Evolutionary conservation across 2,113 vertebrate genomes (phyloP).

Genomic region (Ciconia maguari): DNA sequence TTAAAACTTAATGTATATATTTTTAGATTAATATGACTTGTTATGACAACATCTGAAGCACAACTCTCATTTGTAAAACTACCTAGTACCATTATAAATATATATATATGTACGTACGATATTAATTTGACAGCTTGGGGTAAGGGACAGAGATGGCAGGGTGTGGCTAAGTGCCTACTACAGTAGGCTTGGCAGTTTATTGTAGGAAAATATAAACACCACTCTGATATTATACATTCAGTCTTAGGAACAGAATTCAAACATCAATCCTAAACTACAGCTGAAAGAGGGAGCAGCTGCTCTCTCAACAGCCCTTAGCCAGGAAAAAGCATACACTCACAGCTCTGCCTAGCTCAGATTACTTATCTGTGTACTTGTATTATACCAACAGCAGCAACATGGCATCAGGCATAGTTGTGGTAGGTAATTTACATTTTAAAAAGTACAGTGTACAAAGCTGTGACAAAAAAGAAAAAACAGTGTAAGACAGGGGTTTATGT

Average conservation of each 20-base stretch:
- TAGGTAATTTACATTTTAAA: not conserved
- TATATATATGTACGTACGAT: not conserved
- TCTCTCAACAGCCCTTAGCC: not conserved
- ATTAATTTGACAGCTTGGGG: not conserved
- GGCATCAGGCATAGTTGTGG: accelerated
- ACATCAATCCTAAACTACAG: not conserved
- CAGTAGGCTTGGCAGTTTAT: not conserved
- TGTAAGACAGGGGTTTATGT: not conserved
- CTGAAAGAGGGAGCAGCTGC: not conserved
- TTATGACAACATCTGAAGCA: not conserved
- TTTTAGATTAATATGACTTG: slow-evolving; percentile 28
- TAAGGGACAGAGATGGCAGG: not conserved
- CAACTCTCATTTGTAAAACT: not conserved
- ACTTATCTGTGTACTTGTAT: not conserved
- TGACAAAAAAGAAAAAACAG: too few species aligned
- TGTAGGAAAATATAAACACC: not conserved
- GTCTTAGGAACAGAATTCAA: not conserved
- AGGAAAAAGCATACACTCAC: not conserved
- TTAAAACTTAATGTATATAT: slow-evolving; percentile 20
- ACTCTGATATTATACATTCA: not conserved
- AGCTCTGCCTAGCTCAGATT: not conserved
- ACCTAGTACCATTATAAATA: not conserved
- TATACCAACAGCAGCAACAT: not conserved
- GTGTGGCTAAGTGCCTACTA: not conserved
- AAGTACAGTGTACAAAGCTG: not conserved